These are phyloP conservation scores for Tenualosa ilisha DNA, from an alignment of 2,797 vertebrate species.

Conservation along the genomic window DNA sequence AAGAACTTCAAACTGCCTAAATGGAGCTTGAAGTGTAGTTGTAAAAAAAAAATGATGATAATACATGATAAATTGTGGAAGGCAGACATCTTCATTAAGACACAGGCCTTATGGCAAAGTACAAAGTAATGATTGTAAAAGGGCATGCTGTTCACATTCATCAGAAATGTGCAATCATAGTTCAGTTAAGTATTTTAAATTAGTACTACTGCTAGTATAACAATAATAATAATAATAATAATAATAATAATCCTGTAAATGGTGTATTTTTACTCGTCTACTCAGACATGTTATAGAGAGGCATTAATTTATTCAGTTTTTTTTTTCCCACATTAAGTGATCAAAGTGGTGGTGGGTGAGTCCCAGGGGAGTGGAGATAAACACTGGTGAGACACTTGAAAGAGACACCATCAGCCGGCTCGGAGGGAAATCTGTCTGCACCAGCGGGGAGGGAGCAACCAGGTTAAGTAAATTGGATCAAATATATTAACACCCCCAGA, in stretches of 20 bases:
- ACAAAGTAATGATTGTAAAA: not conserved
- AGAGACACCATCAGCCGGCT: slow-evolving; percentile 29
- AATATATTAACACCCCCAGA: slow-evolving; percentile 30
- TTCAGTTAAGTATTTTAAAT: not conserved
- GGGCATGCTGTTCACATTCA: not conserved
- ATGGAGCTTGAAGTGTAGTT: not conserved
- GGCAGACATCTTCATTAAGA: not conserved
- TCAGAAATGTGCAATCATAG: not conserved
- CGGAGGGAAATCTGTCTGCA: slow-evolving; percentile 15
- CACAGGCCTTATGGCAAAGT: not conserved
- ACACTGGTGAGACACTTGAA: slow-evolving; percentile 29
- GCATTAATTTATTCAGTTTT: not conserved
- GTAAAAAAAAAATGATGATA: no score
- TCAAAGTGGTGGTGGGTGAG: not conserved
- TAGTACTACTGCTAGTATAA: not conserved
- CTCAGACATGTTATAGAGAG: not conserved
- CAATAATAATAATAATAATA: not conserved
- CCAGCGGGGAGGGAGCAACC: slow-evolving; percentile 30
- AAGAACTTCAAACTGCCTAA: not conserved
- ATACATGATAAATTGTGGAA: no score
- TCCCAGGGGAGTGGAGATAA: slow-evolving; percentile 4
- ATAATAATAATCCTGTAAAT: not conserved
- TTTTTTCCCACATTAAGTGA: slow-evolving; percentile 9
- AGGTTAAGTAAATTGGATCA: slow-evolving; percentile 41
- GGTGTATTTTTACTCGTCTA: not conserved